These are phyloP conservation scores for Lepus europaeus DNA, from an alignment of 2,113 vertebrate species.

Conservation along the genomic window DNA sequence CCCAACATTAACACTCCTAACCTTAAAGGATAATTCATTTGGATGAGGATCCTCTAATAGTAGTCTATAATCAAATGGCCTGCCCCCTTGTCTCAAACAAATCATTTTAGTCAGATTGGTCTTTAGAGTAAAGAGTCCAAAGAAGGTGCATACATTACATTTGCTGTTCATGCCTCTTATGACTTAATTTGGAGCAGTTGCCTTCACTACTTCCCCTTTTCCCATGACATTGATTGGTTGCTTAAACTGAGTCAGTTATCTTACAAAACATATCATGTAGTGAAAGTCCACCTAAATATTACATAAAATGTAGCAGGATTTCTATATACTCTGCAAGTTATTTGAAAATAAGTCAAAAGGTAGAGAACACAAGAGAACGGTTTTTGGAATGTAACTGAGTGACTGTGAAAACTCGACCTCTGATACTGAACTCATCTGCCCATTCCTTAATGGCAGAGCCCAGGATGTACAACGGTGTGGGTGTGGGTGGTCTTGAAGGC, in stretches of 20 bases:
- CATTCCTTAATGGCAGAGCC: slow-evolving; percentile 92
- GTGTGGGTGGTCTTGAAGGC: slow-evolving; percentile 90
- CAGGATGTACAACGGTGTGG: slow-evolving; percentile 85
- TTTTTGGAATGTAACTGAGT: slow-evolving; percentile 95
- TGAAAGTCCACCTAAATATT: slow-evolving; percentile 83
- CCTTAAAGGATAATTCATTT: not conserved
- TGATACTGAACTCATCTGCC: slow-evolving; percentile 95
- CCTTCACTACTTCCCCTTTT: not conserved
- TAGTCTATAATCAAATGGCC: not conserved
- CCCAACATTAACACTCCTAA: not conserved
- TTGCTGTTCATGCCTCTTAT: not conserved
- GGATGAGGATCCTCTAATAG: not conserved
- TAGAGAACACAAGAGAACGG: slow-evolving; percentile 87
- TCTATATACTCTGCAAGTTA: slow-evolving; percentile 89
- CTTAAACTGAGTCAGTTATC: not conserved
- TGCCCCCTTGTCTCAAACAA: not conserved
- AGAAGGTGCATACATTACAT: not conserved
- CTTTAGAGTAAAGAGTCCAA: not conserved
- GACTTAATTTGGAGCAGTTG: not conserved
- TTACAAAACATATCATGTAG: not conserved
- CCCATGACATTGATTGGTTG: not conserved
- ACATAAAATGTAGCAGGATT: slow-evolving; percentile 88
- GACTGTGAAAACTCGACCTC: slow-evolving; percentile 94
- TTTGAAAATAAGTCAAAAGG: slow-evolving; percentile 88
- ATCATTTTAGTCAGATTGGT: not conserved